A percentile compares a stretch with the other conserved stretches of the same genome.
phyloP scores from a whole-genome alignment of 2,113 vertebrate species.

The Candoia aspera region DNA sequence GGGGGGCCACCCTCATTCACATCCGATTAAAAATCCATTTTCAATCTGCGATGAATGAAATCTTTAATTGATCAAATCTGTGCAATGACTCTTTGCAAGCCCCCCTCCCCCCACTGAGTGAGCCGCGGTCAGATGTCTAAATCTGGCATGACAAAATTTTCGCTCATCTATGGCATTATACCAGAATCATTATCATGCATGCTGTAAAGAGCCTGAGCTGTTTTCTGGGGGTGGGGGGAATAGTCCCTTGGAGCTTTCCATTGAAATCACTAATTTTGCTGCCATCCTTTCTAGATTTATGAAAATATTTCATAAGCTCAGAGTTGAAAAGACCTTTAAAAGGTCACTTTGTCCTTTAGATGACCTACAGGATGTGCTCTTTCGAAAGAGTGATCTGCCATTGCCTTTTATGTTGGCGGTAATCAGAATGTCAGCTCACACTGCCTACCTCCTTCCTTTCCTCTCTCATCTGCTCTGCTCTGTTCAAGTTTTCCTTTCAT shows the following conservation, averaged over 20 bases:
- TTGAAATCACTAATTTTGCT: constrained; percentile 34
- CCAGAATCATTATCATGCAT: neutral
- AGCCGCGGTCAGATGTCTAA: neutral
- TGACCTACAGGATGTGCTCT: neutral
- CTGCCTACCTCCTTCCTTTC: constrained; percentile 26
- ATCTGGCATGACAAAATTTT: neutral
- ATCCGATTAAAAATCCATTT: constrained; percentile 34
- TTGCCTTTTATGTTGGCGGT: constrained; percentile 38
- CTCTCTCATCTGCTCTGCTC: constrained; percentile 35
- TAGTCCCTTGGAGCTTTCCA: neutral
- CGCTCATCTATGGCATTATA: neutral
- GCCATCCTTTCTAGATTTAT: constrained; percentile 34
- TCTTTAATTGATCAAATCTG: constrained; percentile 24
- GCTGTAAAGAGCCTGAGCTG: neutral
- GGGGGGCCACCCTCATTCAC: constrained; percentile 10
- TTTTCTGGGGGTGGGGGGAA: neutral
- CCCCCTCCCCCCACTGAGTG: neutral
- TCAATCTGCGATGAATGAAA: constrained; percentile 24
- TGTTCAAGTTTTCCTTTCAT: constrained; percentile 15
- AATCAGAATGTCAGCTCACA: constrained; percentile 47
- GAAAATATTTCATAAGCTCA: constrained; percentile 26
- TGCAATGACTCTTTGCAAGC: constrained; percentile 4
- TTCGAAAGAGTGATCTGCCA: constrained; percentile 26
- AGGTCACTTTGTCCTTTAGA: constrained; percentile 40
- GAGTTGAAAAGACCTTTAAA: constrained; percentile 29